Evolutionary conservation across 2,113 vertebrate species (phyloP), one percentile per base, ranked within the genome.

Genomic region (Nipponia nippon): DNA sequence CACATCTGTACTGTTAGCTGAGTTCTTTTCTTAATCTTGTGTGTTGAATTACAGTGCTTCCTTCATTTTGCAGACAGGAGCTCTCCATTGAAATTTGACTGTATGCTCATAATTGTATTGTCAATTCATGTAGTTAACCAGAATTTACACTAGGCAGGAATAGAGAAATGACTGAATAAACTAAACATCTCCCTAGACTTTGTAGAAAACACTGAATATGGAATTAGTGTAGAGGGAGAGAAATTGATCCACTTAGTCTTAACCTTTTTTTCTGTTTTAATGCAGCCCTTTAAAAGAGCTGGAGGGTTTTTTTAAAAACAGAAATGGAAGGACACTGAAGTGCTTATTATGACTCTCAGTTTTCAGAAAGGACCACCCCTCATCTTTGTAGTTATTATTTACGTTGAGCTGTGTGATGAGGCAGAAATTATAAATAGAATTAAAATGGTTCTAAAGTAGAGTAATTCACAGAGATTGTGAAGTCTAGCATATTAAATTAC

Each of bases 361-460:
- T 96, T 87, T 94, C 77, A 94, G 90, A 95, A 96, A 84, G 76
- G 83, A 97, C 95, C 82, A 73, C 78, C 62, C 78, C 85, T 97
- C 96, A 89, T 79, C 55, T 88, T 91, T 70, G 46, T 90, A 80
- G 89, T 90, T 94, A 84, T 92, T 95, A 89, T 96, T 94, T 95
- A 94, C 95, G 75, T 70, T 85, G 93, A 96, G 92, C 87, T 94
- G 79, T 95, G 89, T 90, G 81, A 89, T 89, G 59, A 90, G 91
- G 80, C 21, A 83, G 95, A 97, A 97, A 98, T 97, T 95, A 96
- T 96, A 97, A 97, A 96, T 90, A 96, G 96, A 97, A 96, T 96
- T 96, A 96, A 97, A 82, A 96, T 96, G 84, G 55, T 96, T 88
- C 91, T 93, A 67, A 93, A 92, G 79, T 95, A 82, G 91, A 93